A percentile compares a stretch with the other conserved stretches of the same genome.
These are phyloP conservation scores for Agrochola lota DNA, from an alignment of 2,888 invertebrate genomes.

Conservation along the genomic window DNA sequence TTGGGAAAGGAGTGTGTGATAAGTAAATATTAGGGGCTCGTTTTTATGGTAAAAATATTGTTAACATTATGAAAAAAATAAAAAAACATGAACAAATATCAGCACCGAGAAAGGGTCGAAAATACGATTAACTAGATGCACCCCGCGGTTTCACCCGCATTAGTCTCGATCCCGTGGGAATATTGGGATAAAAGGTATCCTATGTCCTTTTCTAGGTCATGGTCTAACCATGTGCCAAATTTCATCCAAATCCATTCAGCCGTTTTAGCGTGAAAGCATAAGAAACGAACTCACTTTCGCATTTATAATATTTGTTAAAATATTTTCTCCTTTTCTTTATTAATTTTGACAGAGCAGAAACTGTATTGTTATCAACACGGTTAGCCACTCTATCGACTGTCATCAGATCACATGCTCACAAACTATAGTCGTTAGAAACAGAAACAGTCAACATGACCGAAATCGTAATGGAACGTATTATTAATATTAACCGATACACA, in stretches of 20 bases:
- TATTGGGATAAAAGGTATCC: too few relatives aligned
- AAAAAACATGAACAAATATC: neutral
- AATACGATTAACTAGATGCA: too few relatives aligned
- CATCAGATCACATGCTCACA: neutral
- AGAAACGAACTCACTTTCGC: too few relatives aligned
- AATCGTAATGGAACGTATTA: neutral
- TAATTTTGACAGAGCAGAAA: neutral
- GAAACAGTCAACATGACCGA: neutral
- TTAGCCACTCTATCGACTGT: neutral
- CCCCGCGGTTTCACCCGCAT: too few relatives aligned
- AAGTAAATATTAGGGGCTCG: neutral
- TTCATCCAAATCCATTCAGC: too few relatives aligned
- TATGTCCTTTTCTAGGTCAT: too few relatives aligned
- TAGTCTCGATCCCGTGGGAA: too few relatives aligned
- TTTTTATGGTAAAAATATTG: slow-evolving; percentile 5
- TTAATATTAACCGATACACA: neutral
- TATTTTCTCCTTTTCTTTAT: neutral
- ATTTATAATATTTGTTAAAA: too few relatives aligned
- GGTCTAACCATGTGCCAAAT: too few relatives aligned
- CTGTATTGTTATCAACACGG: neutral
- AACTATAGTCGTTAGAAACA: neutral
- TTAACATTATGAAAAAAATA: neutral
- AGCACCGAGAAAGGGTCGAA: neutral
- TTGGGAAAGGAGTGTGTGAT: neutral
- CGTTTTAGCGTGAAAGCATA: too few relatives aligned